Evolutionary conservation across 2,113 vertebrate species (phyloP), one percentile per base, ranked within the genome.

Genomic region (Patagioenas fasciata): DNA sequence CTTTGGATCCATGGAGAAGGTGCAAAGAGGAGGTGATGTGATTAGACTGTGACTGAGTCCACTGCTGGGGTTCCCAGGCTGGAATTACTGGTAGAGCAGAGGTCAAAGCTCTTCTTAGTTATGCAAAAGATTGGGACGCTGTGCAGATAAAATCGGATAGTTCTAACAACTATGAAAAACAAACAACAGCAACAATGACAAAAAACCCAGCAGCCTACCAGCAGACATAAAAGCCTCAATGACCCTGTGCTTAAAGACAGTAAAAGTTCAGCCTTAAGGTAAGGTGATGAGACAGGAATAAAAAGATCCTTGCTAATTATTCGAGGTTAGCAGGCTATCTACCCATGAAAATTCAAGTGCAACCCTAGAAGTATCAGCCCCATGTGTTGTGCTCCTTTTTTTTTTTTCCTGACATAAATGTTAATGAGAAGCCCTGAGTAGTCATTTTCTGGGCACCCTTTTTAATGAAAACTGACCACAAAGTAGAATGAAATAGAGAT

Each of bases 1-100:
- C 8, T 61, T 42, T 1, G 4, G 16, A 6, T 38, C 0, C 4
- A 1, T 67, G 38, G 10, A 8, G 38, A 36, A 69, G 5, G 32
- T 11, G 5, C 10, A 10, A 71, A 31, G 11, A 74, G 29, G 57
- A 32, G 47, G 13, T 40, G 21, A 1, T 0, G 3, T 32, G 38
- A 13, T 72, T 56, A 56, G 25, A 8, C 13, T 67, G 0, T 69
- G 31, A 20, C 18, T 3, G 4, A 70, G 28, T 34, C 38, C 86
- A 3, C 31, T 62, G 25, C 29, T 87, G 65, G 24, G 28, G 31
- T 93, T 88, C 38, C 34, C 36, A 54, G 25, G 13, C 44, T 85
- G 61, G 28, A 51, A 71, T 89, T 62, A 18, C 29, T 51, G 20
- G 2, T 75, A 13, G 36, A 19, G 29, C 48, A 5, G 25, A 54